Percentiles rank a stretch among this genome's conserved stretches.
These are phyloP conservation scores for Thamnophis elegans DNA, from an alignment of 2,797 vertebrate species.

Conservation along the genomic window DNA sequence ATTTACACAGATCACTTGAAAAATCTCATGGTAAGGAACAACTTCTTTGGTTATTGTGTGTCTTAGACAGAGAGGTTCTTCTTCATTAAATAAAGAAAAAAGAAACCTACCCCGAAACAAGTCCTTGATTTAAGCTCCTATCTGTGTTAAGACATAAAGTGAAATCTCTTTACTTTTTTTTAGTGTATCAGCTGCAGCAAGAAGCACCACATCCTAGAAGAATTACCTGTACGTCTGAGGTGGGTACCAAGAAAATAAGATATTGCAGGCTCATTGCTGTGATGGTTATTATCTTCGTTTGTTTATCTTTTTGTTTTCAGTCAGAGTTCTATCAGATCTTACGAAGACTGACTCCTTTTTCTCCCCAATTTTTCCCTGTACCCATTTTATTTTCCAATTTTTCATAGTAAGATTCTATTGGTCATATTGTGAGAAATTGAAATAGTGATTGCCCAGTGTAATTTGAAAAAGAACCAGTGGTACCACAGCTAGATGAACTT, in stretches of 20 bases:
- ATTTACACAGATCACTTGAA: neutral
- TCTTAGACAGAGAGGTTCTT: neutral
- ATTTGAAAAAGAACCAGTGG: neutral
- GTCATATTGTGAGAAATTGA: neutral
- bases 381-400: neutral
- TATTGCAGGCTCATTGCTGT: neutral
- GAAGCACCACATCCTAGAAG: constrained; percentile 87
- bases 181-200: constrained; percentile 81
- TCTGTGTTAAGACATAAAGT: constrained; percentile 44
- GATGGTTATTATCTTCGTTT: neutral
- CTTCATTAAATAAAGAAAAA: neutral
- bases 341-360: neutral
- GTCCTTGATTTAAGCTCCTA: neutral
- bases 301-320: neutral
- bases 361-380: neutral
- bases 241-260: constrained; percentile 58
- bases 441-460: neutral
- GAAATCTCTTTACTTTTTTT: constrained; percentile 53
- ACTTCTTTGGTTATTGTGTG: neutral
- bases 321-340: neutral
- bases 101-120: neutral
- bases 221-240: constrained; percentile 88
- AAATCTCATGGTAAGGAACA: neutral
- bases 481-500: neutral
- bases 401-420: neutral